Base-by-base conservation (phyloP, 2,888 invertebrate species). In the Stenolophus ochropezus region DNA sequence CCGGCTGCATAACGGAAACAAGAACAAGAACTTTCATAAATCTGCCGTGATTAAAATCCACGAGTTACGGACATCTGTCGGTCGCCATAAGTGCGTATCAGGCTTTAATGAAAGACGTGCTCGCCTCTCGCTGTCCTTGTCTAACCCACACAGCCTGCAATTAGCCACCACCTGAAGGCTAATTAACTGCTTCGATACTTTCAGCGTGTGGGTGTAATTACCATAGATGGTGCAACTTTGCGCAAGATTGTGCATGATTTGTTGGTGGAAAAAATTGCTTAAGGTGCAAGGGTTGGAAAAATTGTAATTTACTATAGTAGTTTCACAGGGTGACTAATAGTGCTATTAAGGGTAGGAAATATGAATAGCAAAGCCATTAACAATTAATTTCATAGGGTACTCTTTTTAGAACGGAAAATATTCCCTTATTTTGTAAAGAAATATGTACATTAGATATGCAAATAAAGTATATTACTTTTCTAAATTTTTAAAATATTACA, bases 11-110 rank as follows among this genome's bases (percentile, higher is more conserved):
- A 79, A 71, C 25, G 20, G 53, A 49, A 79, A 53, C 80, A 71
- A 58, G 49, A 79, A 53, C 80, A 71, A 58, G 42, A 80, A 56
- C 21, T 33, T 80, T 80, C 73, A 80, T 80, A 80, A 73, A 80
- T 80, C 73, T 80, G 47, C n/a, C 79, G 51, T 79, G 79, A 79
- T 80, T 73, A 80, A 73, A 80, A 80, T 80, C 73, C 80, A 69
- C 47, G 56, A 79, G 79, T 79, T 79, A 73, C 80, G 58, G 80
- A 47, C 80, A 56, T 8, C 16, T 51, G 27, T 47, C 23, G 21
- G 21, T 23, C 23, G 23, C 61, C 61, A 61, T 61, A 61, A 61
- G 61, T 61, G 61, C 33, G 58, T 77, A 77, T 77, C 76, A 77
- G 76, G 20, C 33, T 18, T 25, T 78, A 78, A 78, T 78, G 65